Evolutionary conservation across 2,888 invertebrate species (phyloP), one percentile per base, ranked within the genome.

Genomic region (Nesidiocoris tenuis): DNA sequence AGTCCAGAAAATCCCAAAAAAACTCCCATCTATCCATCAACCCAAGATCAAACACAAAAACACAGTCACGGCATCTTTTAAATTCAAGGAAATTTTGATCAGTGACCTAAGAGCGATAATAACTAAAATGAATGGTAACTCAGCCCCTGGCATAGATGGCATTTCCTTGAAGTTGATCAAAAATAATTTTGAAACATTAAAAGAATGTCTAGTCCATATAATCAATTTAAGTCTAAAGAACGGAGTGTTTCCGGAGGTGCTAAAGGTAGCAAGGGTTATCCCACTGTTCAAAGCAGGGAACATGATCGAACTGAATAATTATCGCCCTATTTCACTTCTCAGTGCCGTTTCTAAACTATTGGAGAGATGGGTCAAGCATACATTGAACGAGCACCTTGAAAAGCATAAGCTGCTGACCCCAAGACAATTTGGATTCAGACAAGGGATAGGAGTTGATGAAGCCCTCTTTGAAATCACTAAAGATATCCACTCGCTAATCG

Each of bases 251-350:
- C 78, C 76, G 9, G 74, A 74, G 9, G 57, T 9, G 9, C 72
- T 70, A 17, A 78, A 78, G 76, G 55, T 24, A n/a, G 78, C 76
- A 39, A 72, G 61, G 61, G 66, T 78, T 12, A 23, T 71, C 16
- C 76, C 76, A 7, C 12, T 77, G 16, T 74, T 39, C 39, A 79
- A 78, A 74, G 67, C 70, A 2, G 68, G 67, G 16, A 25, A 61
- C 18, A 18, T 24, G 17, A 17, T 63, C 7, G 68, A 71, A 2
- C 63, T 74, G 57, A 71, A 19, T 21, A 78, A 76, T 25, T 78
- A 70, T 61, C 64, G 61, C 16, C 75, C 75, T 18, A 77, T 77
- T 22, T 65, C 71, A n/a, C 21, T 77, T 1, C 24, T 77, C 5
- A 74, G 66, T 23, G 61, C 70, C 19, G 65, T 77, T 22, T 61